Percentiles rank a stretch among this genome's conserved stretches.
These are phyloP conservation scores for Procambarus virginalis DNA, from an alignment of 1,140 invertebrate genomes.

Conservation along the genomic window DNA sequence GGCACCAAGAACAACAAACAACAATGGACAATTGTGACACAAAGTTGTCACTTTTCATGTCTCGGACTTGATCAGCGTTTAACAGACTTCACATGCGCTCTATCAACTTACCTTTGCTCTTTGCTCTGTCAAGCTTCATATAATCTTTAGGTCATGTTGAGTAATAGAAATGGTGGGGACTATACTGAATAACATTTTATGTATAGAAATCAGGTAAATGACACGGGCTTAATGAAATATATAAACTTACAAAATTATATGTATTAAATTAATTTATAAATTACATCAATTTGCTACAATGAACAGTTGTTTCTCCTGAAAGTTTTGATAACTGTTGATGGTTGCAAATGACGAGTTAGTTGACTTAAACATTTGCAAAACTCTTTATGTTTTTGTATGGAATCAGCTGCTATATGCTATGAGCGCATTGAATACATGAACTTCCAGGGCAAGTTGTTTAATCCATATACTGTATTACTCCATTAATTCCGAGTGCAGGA, in stretches of 20 bases:
- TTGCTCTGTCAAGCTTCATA: not conserved
- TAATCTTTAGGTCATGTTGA: not conserved
- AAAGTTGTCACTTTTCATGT: no score
- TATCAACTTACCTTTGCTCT: not conserved
- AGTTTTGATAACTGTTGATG: not conserved
- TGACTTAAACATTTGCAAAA: not conserved
- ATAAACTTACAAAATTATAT: not conserved
- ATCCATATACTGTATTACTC: not conserved
- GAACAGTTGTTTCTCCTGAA: not conserved
- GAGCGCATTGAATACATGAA: not conserved
- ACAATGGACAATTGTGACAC: no score
- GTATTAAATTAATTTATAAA: not conserved
- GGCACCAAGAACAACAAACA: no score
- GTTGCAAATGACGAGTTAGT: not conserved
- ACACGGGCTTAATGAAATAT: not conserved
- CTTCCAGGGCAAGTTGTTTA: not conserved
- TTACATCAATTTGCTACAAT: not conserved
- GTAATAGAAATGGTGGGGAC: not conserved
- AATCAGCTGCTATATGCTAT: not conserved
- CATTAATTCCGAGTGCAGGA: not conserved
- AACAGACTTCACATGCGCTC: not conserved
- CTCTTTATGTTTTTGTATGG: not conserved
- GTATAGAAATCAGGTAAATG: no score
- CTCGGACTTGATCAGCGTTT: no score
- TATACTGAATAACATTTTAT: no score